Percentiles rank a stretch among this genome's conserved stretches.
Conservation (phyloP, 2,113 vertebrate species). For the Eulemur rufifrons region DNA sequence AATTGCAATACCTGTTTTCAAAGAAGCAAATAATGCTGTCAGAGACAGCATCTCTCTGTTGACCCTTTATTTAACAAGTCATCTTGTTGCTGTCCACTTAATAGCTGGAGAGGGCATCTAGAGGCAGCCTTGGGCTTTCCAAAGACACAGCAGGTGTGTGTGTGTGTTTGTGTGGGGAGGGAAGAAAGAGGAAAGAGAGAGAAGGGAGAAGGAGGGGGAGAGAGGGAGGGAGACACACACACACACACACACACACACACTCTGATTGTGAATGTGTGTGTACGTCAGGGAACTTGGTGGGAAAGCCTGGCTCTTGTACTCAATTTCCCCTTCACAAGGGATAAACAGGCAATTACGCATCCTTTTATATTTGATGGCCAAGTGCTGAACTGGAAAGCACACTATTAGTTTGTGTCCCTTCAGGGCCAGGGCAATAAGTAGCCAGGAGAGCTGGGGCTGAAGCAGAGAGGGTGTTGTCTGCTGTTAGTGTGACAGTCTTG, state of each 20-base stretch:
- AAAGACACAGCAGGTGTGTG: slow-evolving; percentile 77
- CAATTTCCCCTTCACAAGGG: slow-evolving; percentile 91
- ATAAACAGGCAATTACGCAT: slow-evolving; percentile 98
- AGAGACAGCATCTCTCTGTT: slow-evolving; percentile 78
- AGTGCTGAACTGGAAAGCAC: slow-evolving; percentile 94
- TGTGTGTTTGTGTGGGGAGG: not conserved
- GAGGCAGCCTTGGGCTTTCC: slow-evolving; percentile 84
- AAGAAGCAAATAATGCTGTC: slow-evolving; percentile 70
- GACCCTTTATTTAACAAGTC: slow-evolving; percentile 86
- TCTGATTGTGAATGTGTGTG: slow-evolving; percentile 14
- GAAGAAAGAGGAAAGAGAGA: too few species aligned
- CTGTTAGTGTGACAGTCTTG: slow-evolving; percentile 93
- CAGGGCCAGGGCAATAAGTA: slow-evolving; percentile 90
- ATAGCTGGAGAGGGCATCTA: slow-evolving; percentile 71
- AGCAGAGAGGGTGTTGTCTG: slow-evolving; percentile 86
- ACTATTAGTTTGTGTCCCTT: slow-evolving; percentile 96
- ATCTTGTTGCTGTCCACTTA: slow-evolving; percentile 85
- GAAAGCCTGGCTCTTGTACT: slow-evolving; percentile 87
- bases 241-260: too few species aligned
- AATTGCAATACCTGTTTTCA: slow-evolving; percentile 66
- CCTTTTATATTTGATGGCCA: slow-evolving; percentile 93
- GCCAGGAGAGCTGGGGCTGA: slow-evolving; percentile 82
- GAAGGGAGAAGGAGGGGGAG: too few species aligned
- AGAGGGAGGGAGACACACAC: not conserved
- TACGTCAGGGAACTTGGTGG: slow-evolving; percentile 80